Evolutionary conservation across 2,797 vertebrate species (phyloP).

Genomic region (Ispidina picta): DNA sequence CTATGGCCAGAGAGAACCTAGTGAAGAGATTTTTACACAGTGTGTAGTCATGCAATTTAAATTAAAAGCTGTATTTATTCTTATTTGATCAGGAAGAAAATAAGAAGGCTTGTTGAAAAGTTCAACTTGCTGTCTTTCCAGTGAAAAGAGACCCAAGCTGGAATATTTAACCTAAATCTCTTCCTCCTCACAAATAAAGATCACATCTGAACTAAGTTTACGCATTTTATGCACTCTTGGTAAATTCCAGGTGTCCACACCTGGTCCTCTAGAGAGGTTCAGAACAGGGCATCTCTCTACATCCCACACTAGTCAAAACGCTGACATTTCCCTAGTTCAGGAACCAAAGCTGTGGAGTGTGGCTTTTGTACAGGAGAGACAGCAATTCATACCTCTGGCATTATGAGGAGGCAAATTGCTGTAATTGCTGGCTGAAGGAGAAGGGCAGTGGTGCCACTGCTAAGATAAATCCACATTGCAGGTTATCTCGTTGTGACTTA

Average conservation of each 20-base stretch:
- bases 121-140: background rate
- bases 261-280: background rate
- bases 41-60: background rate
- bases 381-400: background rate
- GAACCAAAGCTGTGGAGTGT: background rate
- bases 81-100: background rate
- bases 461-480: background rate
- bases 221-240: accelerated
- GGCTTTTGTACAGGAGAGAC: background rate
- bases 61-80: background rate
- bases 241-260: background rate
- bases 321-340: background rate
- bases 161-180: background rate
- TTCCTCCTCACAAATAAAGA: background rate
- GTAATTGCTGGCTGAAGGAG: background rate
- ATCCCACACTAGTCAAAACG: background rate
- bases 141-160: background rate
- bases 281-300: background rate
- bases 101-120: background rate
- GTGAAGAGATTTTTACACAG: background rate
- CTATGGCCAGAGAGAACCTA: background rate
- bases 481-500: background rate
- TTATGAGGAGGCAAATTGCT: background rate
- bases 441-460: background rate
- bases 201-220: background rate